phyloP scores from a whole-genome alignment of 2,113 vertebrate genomes.

The Pampusana beccarii region DNA sequence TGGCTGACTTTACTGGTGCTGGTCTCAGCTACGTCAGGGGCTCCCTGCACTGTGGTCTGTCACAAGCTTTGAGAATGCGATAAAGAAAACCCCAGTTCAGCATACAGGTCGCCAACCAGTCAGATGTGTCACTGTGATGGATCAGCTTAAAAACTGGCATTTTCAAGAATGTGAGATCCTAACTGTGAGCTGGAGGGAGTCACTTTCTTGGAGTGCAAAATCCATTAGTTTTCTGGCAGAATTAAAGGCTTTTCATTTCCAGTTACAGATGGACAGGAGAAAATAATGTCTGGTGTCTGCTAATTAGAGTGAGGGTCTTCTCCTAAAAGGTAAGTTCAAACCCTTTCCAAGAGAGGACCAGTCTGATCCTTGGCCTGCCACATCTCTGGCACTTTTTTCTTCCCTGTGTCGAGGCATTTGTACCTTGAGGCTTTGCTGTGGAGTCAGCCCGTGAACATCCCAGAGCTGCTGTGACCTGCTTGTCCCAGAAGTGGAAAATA shows the following conservation, averaged over 20 bases:
- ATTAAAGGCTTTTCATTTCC: not conserved
- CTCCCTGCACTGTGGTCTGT: not conserved
- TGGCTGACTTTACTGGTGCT: not conserved
- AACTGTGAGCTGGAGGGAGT: not conserved
- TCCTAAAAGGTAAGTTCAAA: not conserved
- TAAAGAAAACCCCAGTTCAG: not conserved
- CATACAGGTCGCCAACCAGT: not conserved
- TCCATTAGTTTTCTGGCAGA: not conserved
- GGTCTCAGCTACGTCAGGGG: not conserved
- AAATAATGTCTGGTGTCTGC: not conserved
- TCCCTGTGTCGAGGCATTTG: not conserved
- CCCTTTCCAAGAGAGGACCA: not conserved
- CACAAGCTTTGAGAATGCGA: not conserved
- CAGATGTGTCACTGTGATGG: not conserved
- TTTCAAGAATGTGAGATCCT: not conserved
- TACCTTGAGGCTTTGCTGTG: not conserved
- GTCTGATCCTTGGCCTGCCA: not conserved
- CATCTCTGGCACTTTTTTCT: not conserved
- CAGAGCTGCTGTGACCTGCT: not conserved
- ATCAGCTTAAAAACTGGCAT: not conserved
- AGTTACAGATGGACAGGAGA: not conserved
- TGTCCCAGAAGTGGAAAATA: not conserved
- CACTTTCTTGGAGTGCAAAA: not conserved
- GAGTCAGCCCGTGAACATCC: not conserved
- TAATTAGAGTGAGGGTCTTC: not conserved